Evolutionary conservation across 2,888 invertebrate genomes (phyloP), one percentile per base, ranked within the genome.

Genomic region (Hedya salicella): DNA sequence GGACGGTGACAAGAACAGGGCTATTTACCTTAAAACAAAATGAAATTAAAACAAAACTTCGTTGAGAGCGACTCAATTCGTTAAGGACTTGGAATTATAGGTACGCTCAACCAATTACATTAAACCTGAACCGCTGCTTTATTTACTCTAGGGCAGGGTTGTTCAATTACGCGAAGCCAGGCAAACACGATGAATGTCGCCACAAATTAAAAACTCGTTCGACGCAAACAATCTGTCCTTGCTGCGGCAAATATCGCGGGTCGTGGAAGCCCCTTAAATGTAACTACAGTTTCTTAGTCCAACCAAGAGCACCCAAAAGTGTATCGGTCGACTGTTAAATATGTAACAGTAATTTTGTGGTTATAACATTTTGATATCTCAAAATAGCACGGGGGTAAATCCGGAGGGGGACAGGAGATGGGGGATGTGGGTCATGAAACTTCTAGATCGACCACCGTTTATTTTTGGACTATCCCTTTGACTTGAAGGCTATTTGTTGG

Each of bases 121-220:
- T 6, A 14, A 61, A 61, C 32, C 32, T 48, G 30, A 44, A 44
- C 59, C 62, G 49, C 61, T 63, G 68, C 39, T 54, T 62, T 68
- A 56, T 62, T 64, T 49, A 68, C 69, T 69, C 70, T 75, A 71
- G 78, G 72, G 79, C 78, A 79, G 80, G 79, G 78, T 76, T 76
- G 78, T 78, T 85, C 88, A 91, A 90, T 91, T 89, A 89, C 78
- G 69, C 74, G 89, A 90, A 89, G 87, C 91, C 90, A 74, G 63
- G 77, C 78, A 82, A 89, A 88, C 77, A 83, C 83, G 81, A 83
- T 85, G 82, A 87, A 86, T 86, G 86, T 85, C 85, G 79, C 78
- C 79, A 82, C 86, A 91, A 91, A 91, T 91, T 89, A 89, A 91
- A 89, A 86, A 89, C 87, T 84, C 80, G 81, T 77, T 80, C 78